Conservation (phyloP, 2,888 invertebrate species). For the Athalia cordata region DNA sequence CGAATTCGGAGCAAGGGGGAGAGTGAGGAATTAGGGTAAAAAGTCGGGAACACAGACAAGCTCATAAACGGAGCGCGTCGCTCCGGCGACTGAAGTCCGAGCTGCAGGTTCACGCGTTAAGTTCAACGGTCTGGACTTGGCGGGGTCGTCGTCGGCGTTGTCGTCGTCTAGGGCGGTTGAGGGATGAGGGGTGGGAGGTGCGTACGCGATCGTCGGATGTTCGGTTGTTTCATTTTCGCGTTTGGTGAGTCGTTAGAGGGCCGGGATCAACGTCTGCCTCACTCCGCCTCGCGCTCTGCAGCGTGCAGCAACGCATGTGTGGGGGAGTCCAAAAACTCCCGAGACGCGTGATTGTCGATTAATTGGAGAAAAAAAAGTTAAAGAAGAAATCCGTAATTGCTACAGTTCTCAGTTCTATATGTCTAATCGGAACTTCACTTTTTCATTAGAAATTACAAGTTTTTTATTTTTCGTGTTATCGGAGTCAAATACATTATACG, state of each 20-base stretch:
- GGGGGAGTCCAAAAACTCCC: not conserved
- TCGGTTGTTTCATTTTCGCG: not conserved
- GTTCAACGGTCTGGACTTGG: conserved; percentile 36
- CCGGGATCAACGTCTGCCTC: conserved; percentile 14
- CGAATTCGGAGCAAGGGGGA: conserved; percentile 5
- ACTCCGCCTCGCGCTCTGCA: conserved; percentile 35
- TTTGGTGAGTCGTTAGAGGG: not conserved
- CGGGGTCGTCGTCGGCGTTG: conserved; percentile 8
- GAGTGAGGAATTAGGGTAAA: not conserved
- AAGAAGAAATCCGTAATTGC: no score
- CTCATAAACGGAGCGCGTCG: not conserved
- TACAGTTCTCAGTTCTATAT: no score
- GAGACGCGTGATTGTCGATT: not conserved
- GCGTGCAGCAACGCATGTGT: conserved; percentile 36
- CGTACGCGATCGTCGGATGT: not conserved
- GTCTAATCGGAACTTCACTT: not conserved
- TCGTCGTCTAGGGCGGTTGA: not conserved
- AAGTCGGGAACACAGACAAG: not conserved
- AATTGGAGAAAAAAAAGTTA: no score
- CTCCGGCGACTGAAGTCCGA: conserved; percentile 1
- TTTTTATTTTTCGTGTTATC: conserved; percentile 53
- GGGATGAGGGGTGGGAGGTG: not conserved
- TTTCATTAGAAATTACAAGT: not conserved
- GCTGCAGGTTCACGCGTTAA: conserved; percentile 20
- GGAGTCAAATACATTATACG: no score